Percentiles rank a stretch among this genome's conserved stretches.
Conservation (phyloP, 2,113 vertebrate species). For the Petaurus breviceps region DNA sequence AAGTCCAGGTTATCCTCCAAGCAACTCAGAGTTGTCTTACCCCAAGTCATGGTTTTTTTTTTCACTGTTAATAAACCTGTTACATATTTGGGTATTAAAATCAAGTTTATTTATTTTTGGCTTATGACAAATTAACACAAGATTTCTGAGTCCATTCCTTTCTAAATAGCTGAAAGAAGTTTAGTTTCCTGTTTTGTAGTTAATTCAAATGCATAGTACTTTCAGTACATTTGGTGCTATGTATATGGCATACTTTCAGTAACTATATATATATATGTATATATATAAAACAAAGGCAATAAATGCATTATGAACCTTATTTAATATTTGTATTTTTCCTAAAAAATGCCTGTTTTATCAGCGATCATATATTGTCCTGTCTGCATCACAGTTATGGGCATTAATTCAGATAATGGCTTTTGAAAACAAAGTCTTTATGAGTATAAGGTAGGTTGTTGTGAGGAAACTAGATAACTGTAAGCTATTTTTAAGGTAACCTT, state of each 20-base stretch:
- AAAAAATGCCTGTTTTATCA: not conserved
- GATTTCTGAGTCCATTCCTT: not conserved
- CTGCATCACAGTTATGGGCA: not conserved
- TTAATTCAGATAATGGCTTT: slow-evolving; percentile 18
- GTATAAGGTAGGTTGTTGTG: not conserved
- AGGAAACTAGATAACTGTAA: not conserved
- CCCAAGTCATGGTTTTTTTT: not conserved
- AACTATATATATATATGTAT: not conserved
- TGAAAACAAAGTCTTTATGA: slow-evolving; percentile 36
- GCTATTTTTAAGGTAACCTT: not conserved
- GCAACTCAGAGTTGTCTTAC: not conserved
- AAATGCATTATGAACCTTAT: slow-evolving; percentile 36
- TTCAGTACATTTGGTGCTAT: not conserved
- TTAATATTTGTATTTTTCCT: slow-evolving; percentile 20
- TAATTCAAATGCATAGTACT: not conserved
- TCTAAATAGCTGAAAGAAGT: not conserved
- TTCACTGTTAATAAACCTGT: not conserved
- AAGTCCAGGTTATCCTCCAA: not conserved
- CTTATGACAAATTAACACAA: slow-evolving; percentile 21
- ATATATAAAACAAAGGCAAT: not conserved
- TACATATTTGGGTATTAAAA: slow-evolving; percentile 26
- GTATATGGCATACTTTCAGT: not conserved
- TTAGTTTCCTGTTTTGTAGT: not conserved
- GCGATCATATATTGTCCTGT: not conserved
- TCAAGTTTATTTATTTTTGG: not conserved